Conservation (phyloP, 2,888 invertebrate species). For the Caenorhabditis sp. region DNA sequence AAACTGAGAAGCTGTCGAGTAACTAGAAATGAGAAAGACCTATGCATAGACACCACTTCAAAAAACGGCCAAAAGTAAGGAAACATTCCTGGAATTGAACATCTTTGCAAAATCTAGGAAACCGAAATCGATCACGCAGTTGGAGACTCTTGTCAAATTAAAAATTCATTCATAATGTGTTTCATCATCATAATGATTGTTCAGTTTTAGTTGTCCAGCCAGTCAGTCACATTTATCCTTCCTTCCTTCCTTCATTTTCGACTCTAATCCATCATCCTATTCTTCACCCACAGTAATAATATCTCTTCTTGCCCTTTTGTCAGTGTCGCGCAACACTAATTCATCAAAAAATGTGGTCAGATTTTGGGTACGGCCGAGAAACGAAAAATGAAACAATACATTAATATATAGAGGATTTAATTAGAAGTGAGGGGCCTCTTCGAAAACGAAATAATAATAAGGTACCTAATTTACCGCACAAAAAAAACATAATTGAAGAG, state of each 20-base stretch:
- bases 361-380: background rate
- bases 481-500: background rate
- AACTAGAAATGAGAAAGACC: too few species aligned
- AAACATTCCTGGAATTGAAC: too few species aligned
- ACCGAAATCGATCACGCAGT: too few species aligned
- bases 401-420: background rate
- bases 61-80: too few species aligned
- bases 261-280: background rate
- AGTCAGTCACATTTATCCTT: too few species aligned
- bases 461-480: background rate
- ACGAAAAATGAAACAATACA: background rate
- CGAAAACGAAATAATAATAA: background rate
- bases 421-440: background rate
- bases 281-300: background rate
- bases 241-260: background rate
- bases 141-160: too few species aligned
- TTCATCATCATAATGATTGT: too few species aligned
- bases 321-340: constrained; percentile 29
- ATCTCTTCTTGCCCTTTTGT: background rate
- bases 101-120: too few species aligned
- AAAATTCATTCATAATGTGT: too few species aligned
- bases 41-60: too few species aligned
- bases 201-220: too few species aligned
- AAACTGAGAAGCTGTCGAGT: background rate
- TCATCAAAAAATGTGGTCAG: constrained; percentile 18